Base-by-base conservation (phyloP, 2,888 invertebrate genomes). In the Microplitis manilae region DNA sequence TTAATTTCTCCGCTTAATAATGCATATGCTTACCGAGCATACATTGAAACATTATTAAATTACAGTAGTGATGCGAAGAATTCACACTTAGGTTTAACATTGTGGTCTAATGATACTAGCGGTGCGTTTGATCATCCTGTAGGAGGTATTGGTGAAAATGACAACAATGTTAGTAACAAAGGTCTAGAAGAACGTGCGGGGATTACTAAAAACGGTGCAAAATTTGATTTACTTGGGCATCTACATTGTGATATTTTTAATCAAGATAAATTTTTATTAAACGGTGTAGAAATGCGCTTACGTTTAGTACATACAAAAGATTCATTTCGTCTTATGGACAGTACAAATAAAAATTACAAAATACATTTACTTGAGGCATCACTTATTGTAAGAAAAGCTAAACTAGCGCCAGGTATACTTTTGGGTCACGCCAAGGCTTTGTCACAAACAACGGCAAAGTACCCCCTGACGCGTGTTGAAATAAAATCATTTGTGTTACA, bases 211-310 rank as follows among this genome's bases (percentile, higher is more conserved):
- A 30, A 30, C 2, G 20, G 39, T 68, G 62, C 5, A 6, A 59
- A 5, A 15, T 67, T 69, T 6, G 79, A 77, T 73, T 68, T 77
- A 41, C n/a, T 77, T 40, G 79, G 81, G 0, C 80, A 80, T 71
- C 67, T 84, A 6, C 84, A 84, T 62, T 79, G 76, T 9, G 82
- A 83, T 61, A 68, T 84, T 1, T 83, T 82, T 62, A 83, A 83
- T 62, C 81, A 83, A 60, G 81, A 82, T 13, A 81, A 79, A 67
- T 80, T 83, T 77, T 40, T 83, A 6, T 4, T 83, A 2, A 84
- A 84, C 70, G 81, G 81, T 0, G 81, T 85, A 0, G 82, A 83
- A 65, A 60, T 84, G 60, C 40, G 79, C 17, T 4, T 83, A 7
- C 75, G 80, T 1, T 68, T 85, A 6, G 71, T 83, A 0, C 39